Conservation (phyloP, 2,113 vertebrate species). For the Nansenia antarctica region DNA sequence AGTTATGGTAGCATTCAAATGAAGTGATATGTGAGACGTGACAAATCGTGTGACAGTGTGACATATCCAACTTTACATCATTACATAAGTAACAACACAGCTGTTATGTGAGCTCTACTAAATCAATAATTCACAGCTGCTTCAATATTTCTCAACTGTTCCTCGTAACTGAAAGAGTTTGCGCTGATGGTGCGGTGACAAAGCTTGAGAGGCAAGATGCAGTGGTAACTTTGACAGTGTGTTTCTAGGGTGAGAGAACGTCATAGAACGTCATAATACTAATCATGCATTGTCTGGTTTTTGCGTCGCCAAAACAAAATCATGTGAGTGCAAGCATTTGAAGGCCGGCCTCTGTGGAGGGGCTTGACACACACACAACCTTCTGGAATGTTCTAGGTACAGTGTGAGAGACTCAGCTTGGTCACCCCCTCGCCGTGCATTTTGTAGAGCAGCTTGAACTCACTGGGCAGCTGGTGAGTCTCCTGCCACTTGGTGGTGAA, state of each 20-base stretch:
- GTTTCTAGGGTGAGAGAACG: slow-evolving; percentile 31
- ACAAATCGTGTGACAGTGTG: not conserved
- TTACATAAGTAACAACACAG: not conserved
- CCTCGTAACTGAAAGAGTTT: not conserved
- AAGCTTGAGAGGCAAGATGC: not conserved
- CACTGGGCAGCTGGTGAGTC: slow-evolving; percentile 95
- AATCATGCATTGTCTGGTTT: slow-evolving; percentile 50
- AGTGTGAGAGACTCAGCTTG: slow-evolving; percentile 92
- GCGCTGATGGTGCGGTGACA: not conserved
- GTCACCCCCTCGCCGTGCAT: slow-evolving; percentile 93
- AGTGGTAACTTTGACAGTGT: slow-evolving; percentile 1
- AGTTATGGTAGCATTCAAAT: not conserved
- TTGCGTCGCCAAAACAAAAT: slow-evolving; percentile 31
- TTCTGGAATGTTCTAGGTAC: slow-evolving; percentile 75
- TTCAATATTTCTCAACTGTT: not conserved
- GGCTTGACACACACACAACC: not conserved
- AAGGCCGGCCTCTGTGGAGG: not conserved
- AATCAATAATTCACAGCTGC: not conserved
- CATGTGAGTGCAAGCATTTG: not conserved
- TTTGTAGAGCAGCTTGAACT: slow-evolving; percentile 96
- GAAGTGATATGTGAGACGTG: not conserved
- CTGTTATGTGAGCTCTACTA: too few relatives aligned
- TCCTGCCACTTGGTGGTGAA: slow-evolving; percentile 99
- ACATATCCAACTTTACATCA: not conserved
- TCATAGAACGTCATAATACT: slow-evolving; percentile 28